A percentile compares a stretch with the other conserved stretches of the same genome.
These are phyloP conservation scores for Herpetotheres cachinnans DNA, from an alignment of 2,113 vertebrate genomes.

Conservation along the genomic window DNA sequence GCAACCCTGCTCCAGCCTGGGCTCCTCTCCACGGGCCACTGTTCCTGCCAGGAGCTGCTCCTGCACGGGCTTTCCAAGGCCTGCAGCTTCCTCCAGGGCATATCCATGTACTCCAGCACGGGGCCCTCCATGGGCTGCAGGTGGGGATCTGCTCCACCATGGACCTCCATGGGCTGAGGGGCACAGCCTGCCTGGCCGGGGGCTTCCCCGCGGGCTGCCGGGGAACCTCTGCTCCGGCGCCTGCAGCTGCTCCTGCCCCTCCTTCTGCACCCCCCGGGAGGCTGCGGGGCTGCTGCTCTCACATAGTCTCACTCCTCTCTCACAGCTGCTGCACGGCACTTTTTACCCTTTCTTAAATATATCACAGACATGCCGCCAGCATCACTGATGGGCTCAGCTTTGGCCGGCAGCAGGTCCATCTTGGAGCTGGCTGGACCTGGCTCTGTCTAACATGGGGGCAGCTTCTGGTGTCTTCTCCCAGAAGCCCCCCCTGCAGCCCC, in stretches of 20 bases:
- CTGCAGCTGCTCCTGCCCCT: background rate
- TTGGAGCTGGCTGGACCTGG: background rate
- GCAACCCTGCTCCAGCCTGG: background rate
- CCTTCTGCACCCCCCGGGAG: background rate
- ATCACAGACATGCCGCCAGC: background rate
- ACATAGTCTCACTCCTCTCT: background rate
- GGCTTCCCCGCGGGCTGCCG: background rate
- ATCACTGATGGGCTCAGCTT: background rate
- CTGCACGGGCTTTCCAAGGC: background rate
- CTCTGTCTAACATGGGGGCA: background rate
- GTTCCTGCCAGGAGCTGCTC: background rate
- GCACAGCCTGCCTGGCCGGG: background rate
- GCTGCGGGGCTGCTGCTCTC: background rate
- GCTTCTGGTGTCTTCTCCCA: background rate
- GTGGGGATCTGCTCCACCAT: accelerated
- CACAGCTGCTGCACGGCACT: background rate
- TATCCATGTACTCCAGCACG: background rate
- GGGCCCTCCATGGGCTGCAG: background rate
- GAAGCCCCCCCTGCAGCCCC: background rate
- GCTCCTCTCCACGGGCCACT: background rate
- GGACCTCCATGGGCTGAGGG: background rate
- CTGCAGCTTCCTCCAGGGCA: too few species aligned
- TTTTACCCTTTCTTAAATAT: background rate
- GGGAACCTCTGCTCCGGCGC: accelerated
- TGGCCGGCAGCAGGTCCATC: background rate